These are phyloP conservation scores for Battus philenor DNA, from an alignment of 1,140 invertebrate genomes.

Conservation along the genomic window DNA sequence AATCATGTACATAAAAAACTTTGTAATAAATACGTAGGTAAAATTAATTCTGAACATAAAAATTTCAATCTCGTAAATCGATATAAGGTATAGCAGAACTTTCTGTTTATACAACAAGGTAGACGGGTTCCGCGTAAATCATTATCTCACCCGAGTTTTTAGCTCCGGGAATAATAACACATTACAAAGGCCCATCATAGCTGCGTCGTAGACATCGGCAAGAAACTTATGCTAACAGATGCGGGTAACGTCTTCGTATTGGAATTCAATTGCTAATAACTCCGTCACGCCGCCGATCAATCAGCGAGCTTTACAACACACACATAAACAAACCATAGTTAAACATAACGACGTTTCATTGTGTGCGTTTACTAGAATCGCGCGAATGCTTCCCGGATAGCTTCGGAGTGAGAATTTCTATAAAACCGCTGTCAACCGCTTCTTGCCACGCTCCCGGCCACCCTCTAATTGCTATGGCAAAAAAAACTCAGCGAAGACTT, in stretches of 20 bases:
- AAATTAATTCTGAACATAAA: too few relatives aligned
- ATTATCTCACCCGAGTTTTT: too few relatives aligned
- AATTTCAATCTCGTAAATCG: too few relatives aligned
- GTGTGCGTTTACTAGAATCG: slow-evolving; percentile 3
- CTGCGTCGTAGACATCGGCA: not conserved
- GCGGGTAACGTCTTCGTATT: slow-evolving; percentile 7
- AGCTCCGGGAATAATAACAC: too few relatives aligned
- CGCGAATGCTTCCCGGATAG: slow-evolving; percentile 8
- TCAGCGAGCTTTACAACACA: slow-evolving; percentile 6
- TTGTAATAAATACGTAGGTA: too few relatives aligned
- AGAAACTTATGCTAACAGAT: slow-evolving; percentile 7
- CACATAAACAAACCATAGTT: slow-evolving; percentile 11
- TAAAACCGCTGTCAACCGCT: slow-evolving; percentile 11
- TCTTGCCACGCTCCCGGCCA: not conserved
- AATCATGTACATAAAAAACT: too few relatives aligned
- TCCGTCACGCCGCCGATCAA: slow-evolving; percentile 15
- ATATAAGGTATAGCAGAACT: too few relatives aligned
- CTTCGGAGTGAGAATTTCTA: slow-evolving; percentile 5
- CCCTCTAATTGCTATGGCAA: slow-evolving; percentile 12
- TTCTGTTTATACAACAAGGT: too few relatives aligned
- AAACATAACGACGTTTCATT: slow-evolving; percentile 11
- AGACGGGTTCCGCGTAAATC: too few relatives aligned
- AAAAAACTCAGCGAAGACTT: too few relatives aligned
- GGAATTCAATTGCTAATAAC: slow-evolving; percentile 17
- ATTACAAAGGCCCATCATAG: not conserved